Conservation (phyloP, 1,140 invertebrate species). For the Pseudomyrmex concolor region DNA sequence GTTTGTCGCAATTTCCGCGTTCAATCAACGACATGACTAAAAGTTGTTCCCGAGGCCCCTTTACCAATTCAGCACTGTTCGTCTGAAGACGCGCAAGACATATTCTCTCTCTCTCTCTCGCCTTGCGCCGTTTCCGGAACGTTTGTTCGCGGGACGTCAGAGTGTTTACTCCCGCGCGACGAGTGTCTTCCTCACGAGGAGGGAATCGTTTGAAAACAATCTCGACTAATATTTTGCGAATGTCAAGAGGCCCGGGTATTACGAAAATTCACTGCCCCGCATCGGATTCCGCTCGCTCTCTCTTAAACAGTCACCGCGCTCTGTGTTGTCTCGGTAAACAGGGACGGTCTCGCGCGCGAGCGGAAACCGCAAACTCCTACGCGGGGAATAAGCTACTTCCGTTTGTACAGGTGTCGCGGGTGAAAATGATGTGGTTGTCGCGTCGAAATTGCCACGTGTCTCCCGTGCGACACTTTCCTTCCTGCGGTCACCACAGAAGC, state of each 20-base stretch:
- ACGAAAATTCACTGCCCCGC: conserved; percentile 50
- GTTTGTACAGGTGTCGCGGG: conserved; percentile 52
- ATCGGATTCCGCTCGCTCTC: conserved; percentile 37
- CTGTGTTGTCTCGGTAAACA: conserved; percentile 46
- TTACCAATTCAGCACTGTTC: neutral
- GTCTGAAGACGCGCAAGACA: neutral
- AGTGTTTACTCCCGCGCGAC: conserved; percentile 44
- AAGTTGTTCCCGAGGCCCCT: neutral
- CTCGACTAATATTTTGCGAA: conserved; percentile 56
- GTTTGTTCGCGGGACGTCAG: conserved; percentile 44
- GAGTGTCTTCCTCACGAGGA: conserved; percentile 38
- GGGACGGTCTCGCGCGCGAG: neutral
- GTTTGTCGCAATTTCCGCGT: neutral
- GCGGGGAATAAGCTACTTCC: conserved; percentile 50
- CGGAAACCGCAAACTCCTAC: conserved; percentile 46
- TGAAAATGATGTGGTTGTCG: conserved; percentile 52
- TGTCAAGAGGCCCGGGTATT: conserved; percentile 27
- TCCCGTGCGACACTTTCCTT: conserved; percentile 45
- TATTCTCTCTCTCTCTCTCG: neutral
- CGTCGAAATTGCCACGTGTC: conserved; percentile 51
- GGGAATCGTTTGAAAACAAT: conserved; percentile 61
- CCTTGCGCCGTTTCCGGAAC: conserved; percentile 40
- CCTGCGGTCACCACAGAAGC: conserved; percentile 25
- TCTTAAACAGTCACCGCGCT: conserved; percentile 19
- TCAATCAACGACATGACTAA: neutral